These are phyloP conservation scores for Siderastrea siderea DNA, from an alignment of 92 coral and sea anemone species.

Conservation along the genomic window DNA sequence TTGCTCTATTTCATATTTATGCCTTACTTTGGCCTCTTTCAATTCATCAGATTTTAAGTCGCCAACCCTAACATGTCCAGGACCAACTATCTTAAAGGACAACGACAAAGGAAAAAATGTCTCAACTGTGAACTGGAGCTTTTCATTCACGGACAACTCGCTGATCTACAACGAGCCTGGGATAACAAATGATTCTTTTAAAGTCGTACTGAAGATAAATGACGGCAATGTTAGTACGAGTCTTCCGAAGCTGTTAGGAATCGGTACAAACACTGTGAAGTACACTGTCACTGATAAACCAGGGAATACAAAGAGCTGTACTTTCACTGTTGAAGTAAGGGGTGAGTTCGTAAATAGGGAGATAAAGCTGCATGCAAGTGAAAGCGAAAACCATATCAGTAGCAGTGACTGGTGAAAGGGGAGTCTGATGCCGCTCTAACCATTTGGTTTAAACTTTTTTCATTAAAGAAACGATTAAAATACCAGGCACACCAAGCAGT, in stretches of 20 bases:
- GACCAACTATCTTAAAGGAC: neutral
- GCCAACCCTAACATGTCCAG: conserved; percentile 15
- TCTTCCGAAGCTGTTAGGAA: conserved; percentile 43
- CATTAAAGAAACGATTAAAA: no score
- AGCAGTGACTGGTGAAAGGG: no score
- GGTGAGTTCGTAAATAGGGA: conserved; percentile 6
- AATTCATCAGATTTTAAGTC: conserved; percentile 15
- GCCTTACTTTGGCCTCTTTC: neutral
- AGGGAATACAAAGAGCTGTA: neutral
- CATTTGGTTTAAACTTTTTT: no score
- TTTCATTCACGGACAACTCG: conserved; percentile 28
- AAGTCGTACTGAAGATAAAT: conserved; percentile 21
- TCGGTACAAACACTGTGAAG: conserved; percentile 13
- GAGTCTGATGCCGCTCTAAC: no score
- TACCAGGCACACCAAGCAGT: no score
- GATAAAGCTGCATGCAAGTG: no score
- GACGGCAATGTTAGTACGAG: neutral
- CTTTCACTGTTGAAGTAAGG: conserved; percentile 5
- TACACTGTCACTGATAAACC: conserved; percentile 22
- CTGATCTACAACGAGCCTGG: conserved; percentile 22
- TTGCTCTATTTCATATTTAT: no score
- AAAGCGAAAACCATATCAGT: no score
- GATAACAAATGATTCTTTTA: conserved; percentile 9
- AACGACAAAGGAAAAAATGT: conserved; percentile 41
- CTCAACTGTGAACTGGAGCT: conserved; percentile 16